Conservation (phyloP, 2,113 vertebrate genomes). For the Gorsachius goisagi region DNA sequence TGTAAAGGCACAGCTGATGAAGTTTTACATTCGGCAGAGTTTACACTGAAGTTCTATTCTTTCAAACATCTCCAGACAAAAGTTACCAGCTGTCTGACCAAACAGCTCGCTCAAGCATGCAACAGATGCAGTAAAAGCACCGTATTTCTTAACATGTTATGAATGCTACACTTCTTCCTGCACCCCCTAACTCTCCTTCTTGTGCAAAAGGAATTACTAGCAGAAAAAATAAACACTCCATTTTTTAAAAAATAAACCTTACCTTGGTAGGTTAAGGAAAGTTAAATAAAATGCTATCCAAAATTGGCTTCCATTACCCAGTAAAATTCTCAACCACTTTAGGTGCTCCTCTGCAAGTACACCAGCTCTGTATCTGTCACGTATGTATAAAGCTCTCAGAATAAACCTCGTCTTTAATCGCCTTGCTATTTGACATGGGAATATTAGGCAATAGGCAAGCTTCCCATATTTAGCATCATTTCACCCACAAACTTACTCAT, state of each 20-base stretch:
- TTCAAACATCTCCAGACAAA: background rate
- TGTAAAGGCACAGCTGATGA: background rate
- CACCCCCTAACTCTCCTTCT: background rate
- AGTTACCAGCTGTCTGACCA: background rate
- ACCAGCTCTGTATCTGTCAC: background rate
- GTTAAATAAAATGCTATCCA: background rate
- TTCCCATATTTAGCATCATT: constrained; percentile 37
- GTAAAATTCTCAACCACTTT: background rate
- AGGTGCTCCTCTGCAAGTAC: background rate
- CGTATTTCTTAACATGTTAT: accelerated
- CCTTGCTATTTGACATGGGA: constrained; percentile 12
- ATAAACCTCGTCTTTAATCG: constrained; percentile 18
- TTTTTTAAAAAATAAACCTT: background rate
- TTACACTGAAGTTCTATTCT: background rate
- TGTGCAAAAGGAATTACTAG: background rate
- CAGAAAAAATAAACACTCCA: background rate
- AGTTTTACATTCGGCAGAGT: background rate
- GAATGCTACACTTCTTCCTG: background rate
- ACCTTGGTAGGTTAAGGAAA: background rate
- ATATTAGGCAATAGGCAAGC: constrained; percentile 25
- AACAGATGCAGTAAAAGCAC: background rate
- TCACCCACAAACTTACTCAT: constrained; percentile 42
- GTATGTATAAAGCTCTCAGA: background rate
- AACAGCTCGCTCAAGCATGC: background rate
- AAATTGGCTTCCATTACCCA: background rate